Base-by-base conservation (phyloP, 2,888 invertebrate species). In the Malthinus seriepunctatus region DNA sequence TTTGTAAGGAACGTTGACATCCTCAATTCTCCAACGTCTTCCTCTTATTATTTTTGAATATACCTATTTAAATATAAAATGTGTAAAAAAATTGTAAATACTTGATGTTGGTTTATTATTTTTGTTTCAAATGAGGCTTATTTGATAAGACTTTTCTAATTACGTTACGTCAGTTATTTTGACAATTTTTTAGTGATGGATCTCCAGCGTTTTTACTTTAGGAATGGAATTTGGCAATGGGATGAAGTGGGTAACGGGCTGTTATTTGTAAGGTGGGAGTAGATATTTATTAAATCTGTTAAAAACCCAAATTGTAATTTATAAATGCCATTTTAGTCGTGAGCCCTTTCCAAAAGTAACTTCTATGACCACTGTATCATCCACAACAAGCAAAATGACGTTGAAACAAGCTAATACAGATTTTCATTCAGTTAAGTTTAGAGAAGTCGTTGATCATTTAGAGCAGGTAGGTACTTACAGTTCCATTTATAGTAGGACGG, bases 221-320 rank as follows among this genome's bases (percentile, higher is more conserved):
- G 56, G 38, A 68, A 80, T 63, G 84, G 84, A 0, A 80, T 81
- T 64, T 84, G 84, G 84, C 70, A 68, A 6, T 84, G 84, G 83
- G 80, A 82, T 57, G 80, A 82, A 1, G 51, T 45, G 11, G 58
- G 60, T 2, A 63, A 69, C 11, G 53, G 62, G 14, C 54, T 73
- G n/a, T 33, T 58, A 23, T 72, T 69, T 59, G 60, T 68, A 31
- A 67, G 66, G 73, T 71, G 67, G 58, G n/a, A 1, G 12, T 15
- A 8, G n/a, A 3, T 5, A n/a, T 32, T 11, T 5, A 39, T 1
- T 3, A 12, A 46, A 1, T n/a, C 5, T 5, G 5, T 23, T 23
- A 23, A 23, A 23, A 8, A 11, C 8, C 12, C n/a, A 45, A 10
- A 11, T 45, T 23, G 10, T 45, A 8, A n/a, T 12, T 15, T 7